Base-by-base conservation (phyloP, 2,113 vertebrate genomes). In the Entomyzon cyanotis region DNA sequence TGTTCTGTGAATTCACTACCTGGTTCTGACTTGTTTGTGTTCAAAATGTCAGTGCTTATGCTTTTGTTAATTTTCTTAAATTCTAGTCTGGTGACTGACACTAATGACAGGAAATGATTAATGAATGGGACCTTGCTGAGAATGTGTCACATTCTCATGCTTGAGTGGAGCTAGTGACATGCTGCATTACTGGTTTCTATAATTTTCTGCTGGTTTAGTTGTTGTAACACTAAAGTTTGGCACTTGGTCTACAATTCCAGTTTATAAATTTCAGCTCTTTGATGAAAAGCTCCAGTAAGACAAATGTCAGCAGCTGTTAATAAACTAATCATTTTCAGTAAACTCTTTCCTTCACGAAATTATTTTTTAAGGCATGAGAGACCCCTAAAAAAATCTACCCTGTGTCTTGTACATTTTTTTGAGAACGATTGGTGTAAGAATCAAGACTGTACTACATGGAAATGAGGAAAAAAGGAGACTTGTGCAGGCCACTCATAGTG, bases 41-140 rank as follows among this genome's bases (percentile, higher is more conserved):
- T 80, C n/a, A 24, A 52, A 58, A 62, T 91, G 56, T 58, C 14
- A 33, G 14, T 55, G 53, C 55, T 33, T 89, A 3, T 41, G 49
- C 63, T 92, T 93, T 94, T 86, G 33, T 21, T 93, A 68, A 42
- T 83, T 92, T 91, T 90, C 60, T 64, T 44, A 67, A 86, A 47
- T 84, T 92, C 52, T 84, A 39, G n/a, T 80, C 47, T 75, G 56
- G 44, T 88, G 93, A 67, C 71, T 92, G 83, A 49, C 3, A 2
- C 31, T 94, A 93, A 93, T 85, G 75, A 86, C 83, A 95, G 93
- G 94, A 96, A 93, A 27, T 93, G 85, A 90, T 77, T 92, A 86
- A 85, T 20, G 76, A 77, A 75, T 78, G 68, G 30, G n/a, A 63
- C 73, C 68, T 78, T 80, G 75, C 75, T 90, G 56, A 86, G 64